Conservation (phyloP, 2,797 vertebrate species). For the Microhierax caerulescens region DNA sequence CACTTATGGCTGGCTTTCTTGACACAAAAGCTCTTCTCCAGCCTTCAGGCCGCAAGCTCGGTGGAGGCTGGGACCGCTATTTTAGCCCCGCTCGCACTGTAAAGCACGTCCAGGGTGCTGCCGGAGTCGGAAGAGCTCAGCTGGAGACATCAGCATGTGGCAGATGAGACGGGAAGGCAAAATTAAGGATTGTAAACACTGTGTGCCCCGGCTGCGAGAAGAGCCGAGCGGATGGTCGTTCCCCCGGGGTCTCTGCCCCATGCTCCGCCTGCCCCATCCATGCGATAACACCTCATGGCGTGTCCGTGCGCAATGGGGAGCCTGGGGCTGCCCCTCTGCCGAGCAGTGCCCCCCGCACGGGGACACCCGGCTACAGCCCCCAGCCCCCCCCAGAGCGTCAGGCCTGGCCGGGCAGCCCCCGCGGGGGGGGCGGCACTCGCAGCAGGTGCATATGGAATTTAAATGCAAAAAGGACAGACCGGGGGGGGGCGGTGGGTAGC, state of each 20-base stretch:
- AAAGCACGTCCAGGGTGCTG: neutral
- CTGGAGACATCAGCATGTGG: neutral
- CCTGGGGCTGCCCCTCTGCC: neutral
- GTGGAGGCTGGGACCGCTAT: neutral
- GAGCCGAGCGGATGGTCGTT: neutral
- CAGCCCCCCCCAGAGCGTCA: too few species aligned
- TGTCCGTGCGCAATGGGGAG: neutral
- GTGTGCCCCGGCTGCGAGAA: neutral
- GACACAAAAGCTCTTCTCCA: neutral
- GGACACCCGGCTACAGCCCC: neutral
- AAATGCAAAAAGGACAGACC: neutral
- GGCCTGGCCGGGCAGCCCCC: too few species aligned
- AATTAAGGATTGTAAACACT: neutral
- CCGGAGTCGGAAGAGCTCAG: neutral
- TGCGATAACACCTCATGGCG: accelerated
- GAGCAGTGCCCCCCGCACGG: accelerated
- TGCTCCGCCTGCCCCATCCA: neutral
- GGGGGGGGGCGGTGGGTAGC: too few species aligned
- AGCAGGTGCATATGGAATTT: neutral
- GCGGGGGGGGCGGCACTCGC: neutral
- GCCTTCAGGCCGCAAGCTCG: neutral
- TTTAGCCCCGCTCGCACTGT: neutral
- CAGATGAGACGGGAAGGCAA: neutral
- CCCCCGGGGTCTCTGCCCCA: neutral
- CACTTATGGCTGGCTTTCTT: neutral